A percentile compares a stretch with the other conserved stretches of the same genome.
These are phyloP conservation scores for Wasmannia auropunctata DNA, from an alignment of 1,140 invertebrate genomes.

Conservation along the genomic window DNA sequence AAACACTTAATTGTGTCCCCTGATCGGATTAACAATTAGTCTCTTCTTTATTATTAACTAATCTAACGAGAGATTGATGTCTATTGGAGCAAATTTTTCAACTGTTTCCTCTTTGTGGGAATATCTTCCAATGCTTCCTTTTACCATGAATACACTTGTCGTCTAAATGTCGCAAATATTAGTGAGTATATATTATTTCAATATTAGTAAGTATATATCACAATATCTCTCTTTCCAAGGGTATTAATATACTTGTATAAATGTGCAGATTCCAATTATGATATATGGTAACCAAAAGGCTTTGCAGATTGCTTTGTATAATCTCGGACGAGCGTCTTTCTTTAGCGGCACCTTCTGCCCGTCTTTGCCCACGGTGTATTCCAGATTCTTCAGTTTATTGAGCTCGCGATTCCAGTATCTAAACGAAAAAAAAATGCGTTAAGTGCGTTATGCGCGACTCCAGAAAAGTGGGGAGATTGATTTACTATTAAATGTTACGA, in stretches of 20 bases:
- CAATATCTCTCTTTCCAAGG: background rate
- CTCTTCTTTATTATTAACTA: background rate
- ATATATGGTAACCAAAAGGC: conserved; percentile 84
- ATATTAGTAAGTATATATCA: background rate
- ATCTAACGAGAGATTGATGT: background rate
- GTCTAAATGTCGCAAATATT: background rate
- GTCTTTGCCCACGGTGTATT: conserved; percentile 81
- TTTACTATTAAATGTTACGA: background rate
- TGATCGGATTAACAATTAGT: too few species aligned
- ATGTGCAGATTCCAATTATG: conserved; percentile 79
- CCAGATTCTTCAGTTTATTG: conserved; percentile 74
- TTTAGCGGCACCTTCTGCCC: conserved; percentile 78
- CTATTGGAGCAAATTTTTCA: background rate
- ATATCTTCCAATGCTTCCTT: background rate
- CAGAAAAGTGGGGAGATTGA: background rate
- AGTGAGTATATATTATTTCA: too few species aligned
- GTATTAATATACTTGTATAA: conserved; percentile 68
- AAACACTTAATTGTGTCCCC: too few species aligned
- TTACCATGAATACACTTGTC: background rate
- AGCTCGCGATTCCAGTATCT: conserved; percentile 86
- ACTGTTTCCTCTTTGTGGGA: background rate
- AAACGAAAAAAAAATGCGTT: background rate
- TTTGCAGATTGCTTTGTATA: conserved; percentile 82
- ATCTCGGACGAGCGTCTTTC: conserved; percentile 79
- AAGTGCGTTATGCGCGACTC: too few species aligned